Evolutionary conservation across 2,888 invertebrate species (phyloP).

Genomic region (Lampropteryx suffumata): DNA sequence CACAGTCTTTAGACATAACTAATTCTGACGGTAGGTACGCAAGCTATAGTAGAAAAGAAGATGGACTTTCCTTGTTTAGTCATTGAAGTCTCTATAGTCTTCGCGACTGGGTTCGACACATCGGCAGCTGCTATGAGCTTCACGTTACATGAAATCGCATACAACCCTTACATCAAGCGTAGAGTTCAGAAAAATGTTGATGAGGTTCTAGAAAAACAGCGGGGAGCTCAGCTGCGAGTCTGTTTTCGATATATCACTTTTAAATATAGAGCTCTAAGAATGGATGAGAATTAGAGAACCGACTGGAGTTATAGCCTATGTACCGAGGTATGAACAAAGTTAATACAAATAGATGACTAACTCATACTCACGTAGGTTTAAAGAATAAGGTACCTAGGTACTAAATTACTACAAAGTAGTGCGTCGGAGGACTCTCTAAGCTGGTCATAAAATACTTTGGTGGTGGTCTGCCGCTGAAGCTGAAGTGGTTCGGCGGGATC

Average conservation of each 20-base stretch:
- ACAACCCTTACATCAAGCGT: background rate
- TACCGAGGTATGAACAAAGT: background rate
- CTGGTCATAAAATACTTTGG: constrained; percentile 23
- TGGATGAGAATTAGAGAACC: constrained; percentile 2
- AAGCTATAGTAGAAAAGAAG: background rate
- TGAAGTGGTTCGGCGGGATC: background rate
- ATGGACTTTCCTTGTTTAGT: background rate
- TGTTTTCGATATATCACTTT: background rate
- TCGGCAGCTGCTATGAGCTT: constrained; percentile 63
- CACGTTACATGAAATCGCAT: constrained; percentile 42
- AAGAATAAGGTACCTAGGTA: too few relatives aligned
- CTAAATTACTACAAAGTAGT: constrained; percentile 36
- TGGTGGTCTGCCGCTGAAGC: constrained; percentile 1
- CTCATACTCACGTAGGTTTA: too few relatives aligned
- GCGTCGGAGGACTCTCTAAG: background rate
- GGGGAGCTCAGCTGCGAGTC: background rate
- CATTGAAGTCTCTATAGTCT: constrained; percentile 4
- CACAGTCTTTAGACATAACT: background rate
- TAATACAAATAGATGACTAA: too few relatives aligned
- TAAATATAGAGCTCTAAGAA: constrained; percentile 1
- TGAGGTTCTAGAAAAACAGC: background rate
- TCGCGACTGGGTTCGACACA: constrained; percentile 62
- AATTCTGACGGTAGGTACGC: background rate
- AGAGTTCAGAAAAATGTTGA: constrained; percentile 4
- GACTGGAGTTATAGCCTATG: background rate